Evolutionary conservation across 1,140 invertebrate genomes (phyloP).

Genomic region (Phymorhynchus buccinoides): DNA sequence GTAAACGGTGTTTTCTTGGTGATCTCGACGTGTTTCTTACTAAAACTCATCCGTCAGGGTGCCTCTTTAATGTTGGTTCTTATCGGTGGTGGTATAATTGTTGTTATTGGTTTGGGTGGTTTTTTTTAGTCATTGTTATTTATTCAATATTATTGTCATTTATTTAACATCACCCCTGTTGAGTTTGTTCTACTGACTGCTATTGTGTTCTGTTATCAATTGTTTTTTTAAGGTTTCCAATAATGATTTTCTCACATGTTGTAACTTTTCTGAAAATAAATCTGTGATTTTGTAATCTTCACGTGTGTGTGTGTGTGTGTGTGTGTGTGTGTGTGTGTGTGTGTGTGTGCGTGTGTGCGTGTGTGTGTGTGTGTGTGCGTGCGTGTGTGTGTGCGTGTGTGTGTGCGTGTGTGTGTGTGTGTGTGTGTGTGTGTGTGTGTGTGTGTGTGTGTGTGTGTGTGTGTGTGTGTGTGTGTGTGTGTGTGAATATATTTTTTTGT

Average conservation of each 20-base stretch:
- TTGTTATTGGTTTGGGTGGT: too few species aligned
- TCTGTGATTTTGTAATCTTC: background rate
- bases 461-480: slow-evolving; percentile 3
- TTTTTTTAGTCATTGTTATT: too few species aligned
- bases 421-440: slow-evolving; percentile 22
- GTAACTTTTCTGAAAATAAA: background rate
- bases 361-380: background rate
- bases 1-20: too few species aligned
- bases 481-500: background rate
- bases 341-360: slow-evolving; percentile 1
- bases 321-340: slow-evolving; percentile 7
- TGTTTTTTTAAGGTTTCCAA: background rate
- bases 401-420: background rate
- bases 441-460: slow-evolving; percentile 30
- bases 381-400: background rate
- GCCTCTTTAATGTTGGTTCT: too few species aligned
- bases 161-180: too few species aligned
- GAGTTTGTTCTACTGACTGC: too few species aligned
- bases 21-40: too few species aligned
- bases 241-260: background rate
- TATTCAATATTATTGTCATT: too few species aligned
- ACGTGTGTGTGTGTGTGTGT: background rate
- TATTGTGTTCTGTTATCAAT: background rate
- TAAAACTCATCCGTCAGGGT: too few species aligned
- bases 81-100: too few species aligned